phyloP scores from a whole-genome alignment of 2,113 vertebrate genomes.

The Columbina picui region DNA sequence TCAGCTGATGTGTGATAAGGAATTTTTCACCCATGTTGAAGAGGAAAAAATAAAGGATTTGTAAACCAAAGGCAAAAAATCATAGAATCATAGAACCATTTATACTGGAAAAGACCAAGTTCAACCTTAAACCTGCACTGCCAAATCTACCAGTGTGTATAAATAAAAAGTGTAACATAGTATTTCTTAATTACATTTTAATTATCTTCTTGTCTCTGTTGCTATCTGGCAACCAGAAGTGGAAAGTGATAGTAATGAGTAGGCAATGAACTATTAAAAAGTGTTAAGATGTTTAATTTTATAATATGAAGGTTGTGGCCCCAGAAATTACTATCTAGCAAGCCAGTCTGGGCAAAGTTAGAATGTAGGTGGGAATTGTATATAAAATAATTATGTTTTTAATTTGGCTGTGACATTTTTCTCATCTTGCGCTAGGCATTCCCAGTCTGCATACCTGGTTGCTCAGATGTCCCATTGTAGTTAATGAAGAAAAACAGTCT shows the following conservation, averaged over 20 bases:
- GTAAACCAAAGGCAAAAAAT: neutral
- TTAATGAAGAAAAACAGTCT: rapidly evolving
- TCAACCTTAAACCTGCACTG: neutral
- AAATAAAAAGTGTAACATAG: neutral
- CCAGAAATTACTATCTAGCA: neutral
- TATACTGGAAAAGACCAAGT: neutral
- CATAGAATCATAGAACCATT: neutral
- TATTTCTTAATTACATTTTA: neutral
- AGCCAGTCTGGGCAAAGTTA: neutral
- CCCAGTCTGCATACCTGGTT: neutral
- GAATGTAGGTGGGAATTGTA: no score
- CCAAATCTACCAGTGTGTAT: neutral
- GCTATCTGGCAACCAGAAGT: neutral
- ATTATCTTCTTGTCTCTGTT: neutral
- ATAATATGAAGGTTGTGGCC: neutral
- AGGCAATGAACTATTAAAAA: neutral
- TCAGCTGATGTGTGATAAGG: neutral
- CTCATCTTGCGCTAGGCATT: neutral
- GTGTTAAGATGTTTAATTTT: neutral
- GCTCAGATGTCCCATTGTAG: neutral
- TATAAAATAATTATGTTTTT: neutral
- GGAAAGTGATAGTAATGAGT: neutral
- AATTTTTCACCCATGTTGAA: neutral
- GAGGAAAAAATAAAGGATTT: neutral
- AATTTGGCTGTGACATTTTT: neutral